These are phyloP conservation scores for Coendou prehensilis DNA, from an alignment of 2,797 vertebrate species.

Conservation along the genomic window DNA sequence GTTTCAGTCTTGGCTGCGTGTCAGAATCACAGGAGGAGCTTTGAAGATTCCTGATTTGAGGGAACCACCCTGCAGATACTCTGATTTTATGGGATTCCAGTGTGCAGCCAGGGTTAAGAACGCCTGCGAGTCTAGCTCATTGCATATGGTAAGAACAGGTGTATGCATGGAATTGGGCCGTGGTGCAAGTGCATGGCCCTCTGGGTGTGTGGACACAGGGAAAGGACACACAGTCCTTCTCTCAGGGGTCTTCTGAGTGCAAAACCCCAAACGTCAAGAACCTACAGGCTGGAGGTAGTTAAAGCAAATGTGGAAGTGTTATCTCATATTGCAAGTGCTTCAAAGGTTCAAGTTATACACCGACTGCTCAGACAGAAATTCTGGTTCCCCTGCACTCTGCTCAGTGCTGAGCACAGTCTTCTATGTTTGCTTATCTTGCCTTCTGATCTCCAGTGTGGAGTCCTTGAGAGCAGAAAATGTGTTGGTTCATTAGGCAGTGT, in stretches of 20 bases:
- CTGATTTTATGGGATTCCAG: neutral
- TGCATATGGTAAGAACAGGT: neutral
- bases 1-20: neutral
- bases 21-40: neutral
- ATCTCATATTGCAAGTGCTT: neutral
- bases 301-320: neutral
- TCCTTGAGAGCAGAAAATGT: neutral
- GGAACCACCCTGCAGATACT: neutral
- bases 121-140: neutral
- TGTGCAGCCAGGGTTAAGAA: neutral
- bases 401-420: too few species aligned
- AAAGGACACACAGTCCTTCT: neutral
- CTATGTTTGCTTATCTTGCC: neutral
- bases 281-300: neutral
- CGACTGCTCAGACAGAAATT: neutral
- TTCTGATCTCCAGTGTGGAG: neutral
- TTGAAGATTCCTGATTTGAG: neutral
- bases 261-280: neutral
- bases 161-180: rapidly evolving
- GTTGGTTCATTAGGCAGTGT: neutral
- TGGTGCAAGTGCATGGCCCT: neutral
- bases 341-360: neutral
- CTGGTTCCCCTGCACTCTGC: rapidly evolving
- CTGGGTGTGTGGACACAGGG: neutral
- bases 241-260: neutral